Conservation (phyloP, 2,888 invertebrate species). For the Hydroisotoma schaefferi region DNA sequence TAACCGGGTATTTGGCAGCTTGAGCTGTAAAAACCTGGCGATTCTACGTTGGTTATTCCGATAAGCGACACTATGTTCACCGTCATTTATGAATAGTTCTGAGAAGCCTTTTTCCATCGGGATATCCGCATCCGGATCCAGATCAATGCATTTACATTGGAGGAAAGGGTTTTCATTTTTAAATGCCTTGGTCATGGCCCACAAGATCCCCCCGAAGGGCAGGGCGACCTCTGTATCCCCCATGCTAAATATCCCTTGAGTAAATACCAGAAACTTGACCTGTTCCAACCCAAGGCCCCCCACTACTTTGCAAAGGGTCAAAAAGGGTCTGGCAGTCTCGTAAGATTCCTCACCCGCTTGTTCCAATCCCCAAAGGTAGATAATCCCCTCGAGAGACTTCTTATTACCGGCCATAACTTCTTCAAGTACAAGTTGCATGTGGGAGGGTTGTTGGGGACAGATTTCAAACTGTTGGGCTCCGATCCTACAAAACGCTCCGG, state of each 20-base stretch:
- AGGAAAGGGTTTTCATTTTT: neutral
- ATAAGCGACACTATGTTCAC: neutral
- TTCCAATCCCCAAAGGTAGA: slow-evolving; percentile 18
- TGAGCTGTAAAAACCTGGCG: neutral
- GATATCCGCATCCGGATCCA: neutral
- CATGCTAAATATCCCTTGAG: slow-evolving; percentile 9
- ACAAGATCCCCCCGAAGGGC: slow-evolving; percentile 9
- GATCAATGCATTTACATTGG: slow-evolving; percentile 12
- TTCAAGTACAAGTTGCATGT: neutral
- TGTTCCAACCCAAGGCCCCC: neutral
- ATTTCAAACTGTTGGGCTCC: neutral
- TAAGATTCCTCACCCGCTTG: neutral
- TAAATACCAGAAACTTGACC: neutral
- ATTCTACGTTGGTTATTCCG: neutral
- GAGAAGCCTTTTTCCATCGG: neutral
- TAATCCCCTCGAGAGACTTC: slow-evolving; percentile 14
- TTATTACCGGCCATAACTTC: neutral
- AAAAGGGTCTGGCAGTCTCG: neutral
- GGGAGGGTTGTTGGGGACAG: neutral
- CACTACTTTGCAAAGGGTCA: neutral
- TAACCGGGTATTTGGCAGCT: neutral
- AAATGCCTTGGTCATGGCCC: slow-evolving; percentile 19
- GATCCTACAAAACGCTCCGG: too few species aligned
- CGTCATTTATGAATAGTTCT: neutral
- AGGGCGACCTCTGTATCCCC: slow-evolving; percentile 12